Percentiles rank a stretch among this genome's conserved stretches.
Conservation (phyloP, 2,797 vertebrate species). For the Sylvilagus floridanus region DNA sequence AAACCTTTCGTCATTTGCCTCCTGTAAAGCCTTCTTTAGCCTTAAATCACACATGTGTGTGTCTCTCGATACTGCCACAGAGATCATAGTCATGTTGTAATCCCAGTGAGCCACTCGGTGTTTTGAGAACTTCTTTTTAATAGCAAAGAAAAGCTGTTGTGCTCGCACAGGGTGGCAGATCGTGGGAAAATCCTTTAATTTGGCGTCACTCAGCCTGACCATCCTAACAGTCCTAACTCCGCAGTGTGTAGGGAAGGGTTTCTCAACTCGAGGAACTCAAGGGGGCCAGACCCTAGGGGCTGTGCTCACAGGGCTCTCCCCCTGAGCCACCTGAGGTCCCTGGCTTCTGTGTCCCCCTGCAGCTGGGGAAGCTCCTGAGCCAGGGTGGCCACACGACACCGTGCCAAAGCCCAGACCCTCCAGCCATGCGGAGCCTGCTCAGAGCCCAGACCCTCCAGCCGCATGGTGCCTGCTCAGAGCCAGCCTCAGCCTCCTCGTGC, state of each 20-base stretch:
- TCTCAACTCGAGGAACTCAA: background rate
- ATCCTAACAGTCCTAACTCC: background rate
- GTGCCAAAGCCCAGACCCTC: too few species aligned
- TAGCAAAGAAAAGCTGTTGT: background rate
- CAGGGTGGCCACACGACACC: too few species aligned
- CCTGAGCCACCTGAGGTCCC: too few species aligned
- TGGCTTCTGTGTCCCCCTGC: too few species aligned
- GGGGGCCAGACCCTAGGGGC: too few species aligned
- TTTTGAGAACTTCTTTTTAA: background rate
- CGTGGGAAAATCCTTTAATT: background rate
- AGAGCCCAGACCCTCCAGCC: too few species aligned
- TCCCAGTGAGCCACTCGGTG: background rate
- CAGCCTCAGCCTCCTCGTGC: too few species aligned
- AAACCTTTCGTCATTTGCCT: background rate
- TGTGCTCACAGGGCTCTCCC: too few species aligned
- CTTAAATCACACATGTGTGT: background rate
- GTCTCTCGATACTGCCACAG: too few species aligned
- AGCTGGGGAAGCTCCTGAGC: too few species aligned
- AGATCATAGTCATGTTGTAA: background rate
- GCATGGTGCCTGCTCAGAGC: too few species aligned
- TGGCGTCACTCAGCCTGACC: background rate
- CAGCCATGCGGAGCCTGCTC: too few species aligned
- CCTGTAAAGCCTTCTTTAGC: background rate
- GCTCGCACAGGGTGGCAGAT: background rate
- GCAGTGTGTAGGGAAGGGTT: background rate